Evolutionary conservation across 2,888 invertebrate species (phyloP).

Genomic region (Cistogaster globosa): DNA sequence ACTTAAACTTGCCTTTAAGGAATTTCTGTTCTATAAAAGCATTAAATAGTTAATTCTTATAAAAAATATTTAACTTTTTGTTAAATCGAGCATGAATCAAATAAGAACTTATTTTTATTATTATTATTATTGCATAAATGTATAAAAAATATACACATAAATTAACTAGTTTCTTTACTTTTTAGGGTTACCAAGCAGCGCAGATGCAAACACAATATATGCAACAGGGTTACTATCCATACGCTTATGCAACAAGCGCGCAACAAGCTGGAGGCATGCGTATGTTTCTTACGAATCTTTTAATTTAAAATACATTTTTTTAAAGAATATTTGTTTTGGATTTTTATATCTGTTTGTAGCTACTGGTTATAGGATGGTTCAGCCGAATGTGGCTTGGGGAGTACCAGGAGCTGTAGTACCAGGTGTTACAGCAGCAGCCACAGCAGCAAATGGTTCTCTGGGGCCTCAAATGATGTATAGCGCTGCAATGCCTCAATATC

Average conservation of each 20-base stretch:
- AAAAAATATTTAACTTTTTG: too few relatives aligned
- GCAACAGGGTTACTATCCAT: constrained; percentile 89
- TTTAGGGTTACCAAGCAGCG: constrained; percentile 87
- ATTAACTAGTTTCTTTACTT: background rate
- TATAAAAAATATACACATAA: background rate
- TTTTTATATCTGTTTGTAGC: constrained; percentile 72
- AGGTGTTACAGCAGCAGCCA: constrained; percentile 84
- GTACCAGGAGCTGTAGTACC: constrained; percentile 84
- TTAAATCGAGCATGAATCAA: too few relatives aligned
- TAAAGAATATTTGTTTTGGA: background rate
- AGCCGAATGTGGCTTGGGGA: constrained; percentile 84
- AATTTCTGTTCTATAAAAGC: too few relatives aligned
- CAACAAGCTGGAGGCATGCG: constrained; percentile 87
- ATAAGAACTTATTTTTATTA: too few relatives aligned
- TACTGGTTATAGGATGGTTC: constrained; percentile 86
- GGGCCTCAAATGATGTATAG: constrained; percentile 87
- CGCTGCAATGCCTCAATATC: constrained; percentile 91
- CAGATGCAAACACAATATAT: constrained; percentile 92
- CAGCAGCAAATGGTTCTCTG: constrained; percentile 85
- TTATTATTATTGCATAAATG: too few relatives aligned
- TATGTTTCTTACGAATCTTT: constrained; percentile 67
- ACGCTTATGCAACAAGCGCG: constrained; percentile 87
- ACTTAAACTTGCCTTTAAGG: too few relatives aligned
- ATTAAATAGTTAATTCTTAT: too few relatives aligned
- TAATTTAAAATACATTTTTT: background rate